Evolutionary conservation across 2,888 invertebrate species (phyloP).

Genomic region (Hyalella azteca): DNA sequence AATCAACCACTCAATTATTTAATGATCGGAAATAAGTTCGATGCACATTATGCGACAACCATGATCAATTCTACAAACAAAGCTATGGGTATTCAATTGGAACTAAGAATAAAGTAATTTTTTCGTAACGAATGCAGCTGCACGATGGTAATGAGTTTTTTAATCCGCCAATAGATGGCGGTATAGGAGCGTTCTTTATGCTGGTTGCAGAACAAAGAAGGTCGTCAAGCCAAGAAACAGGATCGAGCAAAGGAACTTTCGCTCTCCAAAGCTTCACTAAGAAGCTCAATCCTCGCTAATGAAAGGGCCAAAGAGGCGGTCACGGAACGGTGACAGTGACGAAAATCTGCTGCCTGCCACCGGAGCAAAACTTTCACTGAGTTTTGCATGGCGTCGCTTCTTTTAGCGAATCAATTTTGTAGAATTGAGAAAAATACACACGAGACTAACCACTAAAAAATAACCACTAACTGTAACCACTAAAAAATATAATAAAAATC

Average conservation of each 20-base stretch:
- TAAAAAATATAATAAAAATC: no score
- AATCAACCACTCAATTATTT: no score
- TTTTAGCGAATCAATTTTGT: no score
- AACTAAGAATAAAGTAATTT: no score
- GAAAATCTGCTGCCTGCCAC: background rate
- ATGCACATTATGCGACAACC: background rate
- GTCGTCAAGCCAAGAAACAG: background rate
- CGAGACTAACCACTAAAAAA: no score
- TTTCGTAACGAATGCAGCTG: no score
- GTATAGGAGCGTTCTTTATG: background rate
- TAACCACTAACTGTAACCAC: no score
- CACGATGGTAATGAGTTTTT: background rate
- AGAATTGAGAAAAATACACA: no score
- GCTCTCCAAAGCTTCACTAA: background rate
- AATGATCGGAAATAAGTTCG: background rate
- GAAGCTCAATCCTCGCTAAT: background rate
- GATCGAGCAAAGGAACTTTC: background rate
- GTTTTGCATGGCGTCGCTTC: no score
- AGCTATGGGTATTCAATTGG: no score
- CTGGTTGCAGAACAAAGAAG: background rate
- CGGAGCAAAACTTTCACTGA: background rate
- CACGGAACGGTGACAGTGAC: slow-evolving; percentile 23
- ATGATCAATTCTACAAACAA: background rate
- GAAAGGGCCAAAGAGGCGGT: slow-evolving; percentile 5
- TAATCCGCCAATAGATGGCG: background rate